phyloP scores from a whole-genome alignment of 2,113 vertebrate genomes.

The Elaphurus davidianus region DNA sequence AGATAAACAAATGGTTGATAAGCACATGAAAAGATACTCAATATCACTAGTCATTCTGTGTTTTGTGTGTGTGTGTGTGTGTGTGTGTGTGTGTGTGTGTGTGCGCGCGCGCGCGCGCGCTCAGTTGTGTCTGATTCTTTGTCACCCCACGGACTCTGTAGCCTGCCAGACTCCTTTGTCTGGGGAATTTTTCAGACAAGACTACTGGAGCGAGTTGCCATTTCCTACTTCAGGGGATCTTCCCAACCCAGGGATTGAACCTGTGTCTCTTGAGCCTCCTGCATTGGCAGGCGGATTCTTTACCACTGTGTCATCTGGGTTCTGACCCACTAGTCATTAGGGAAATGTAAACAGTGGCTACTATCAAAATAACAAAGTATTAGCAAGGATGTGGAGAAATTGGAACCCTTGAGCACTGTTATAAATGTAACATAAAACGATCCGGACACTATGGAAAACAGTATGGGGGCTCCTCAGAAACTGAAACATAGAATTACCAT shows the following conservation, averaged over 20 bases:
- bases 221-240: not conserved
- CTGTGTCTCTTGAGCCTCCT: not conserved
- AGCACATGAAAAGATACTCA: not conserved
- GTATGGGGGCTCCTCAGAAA: not conserved
- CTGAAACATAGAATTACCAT: not conserved
- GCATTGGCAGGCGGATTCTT: not conserved
- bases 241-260: not conserved
- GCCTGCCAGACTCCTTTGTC: not conserved
- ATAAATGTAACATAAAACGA: not conserved
- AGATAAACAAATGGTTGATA: not conserved
- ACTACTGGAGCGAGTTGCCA: not conserved
- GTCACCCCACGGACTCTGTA: not conserved
- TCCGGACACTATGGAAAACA: not conserved
- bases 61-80: too few relatives aligned
- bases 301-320: not conserved
- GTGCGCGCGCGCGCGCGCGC: fast-evolving
- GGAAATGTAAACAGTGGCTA: not conserved
- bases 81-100: too few relatives aligned
- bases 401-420: not conserved
- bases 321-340: not conserved
- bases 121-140: not conserved
- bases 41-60: not conserved
- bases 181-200: not conserved
- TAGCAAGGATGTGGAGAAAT: not conserved
- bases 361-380: not conserved